These are phyloP conservation scores for Ursus arctos DNA, from an alignment of 2,113 vertebrate genomes.

Conservation along the genomic window DNA sequence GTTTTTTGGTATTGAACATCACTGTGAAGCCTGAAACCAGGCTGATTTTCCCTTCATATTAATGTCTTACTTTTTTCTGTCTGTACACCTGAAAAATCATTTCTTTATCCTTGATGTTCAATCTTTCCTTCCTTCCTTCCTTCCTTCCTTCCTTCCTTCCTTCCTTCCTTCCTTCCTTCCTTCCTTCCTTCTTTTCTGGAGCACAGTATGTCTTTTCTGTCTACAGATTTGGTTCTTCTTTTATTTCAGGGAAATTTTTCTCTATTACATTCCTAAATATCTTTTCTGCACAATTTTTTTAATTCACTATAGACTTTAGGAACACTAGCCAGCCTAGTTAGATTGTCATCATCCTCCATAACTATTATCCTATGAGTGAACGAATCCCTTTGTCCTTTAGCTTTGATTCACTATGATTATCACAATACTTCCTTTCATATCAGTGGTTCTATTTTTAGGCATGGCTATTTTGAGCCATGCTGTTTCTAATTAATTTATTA, in stretches of 20 bases:
- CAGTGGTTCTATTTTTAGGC: constrained; percentile 45
- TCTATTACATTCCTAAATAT: constrained; percentile 24
- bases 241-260: constrained; percentile 31
- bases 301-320: background rate
- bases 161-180: background rate
- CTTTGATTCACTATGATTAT: constrained; percentile 57
- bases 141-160: background rate
- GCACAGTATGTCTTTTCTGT: constrained; percentile 16
- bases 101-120: constrained; percentile 20
- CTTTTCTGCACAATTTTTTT: constrained; percentile 28
- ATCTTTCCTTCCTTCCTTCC: background rate
- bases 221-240: constrained; percentile 19
- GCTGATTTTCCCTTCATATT: constrained; percentile 43
- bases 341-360: constrained; percentile 28
- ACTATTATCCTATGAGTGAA: background rate
- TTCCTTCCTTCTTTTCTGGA: background rate
- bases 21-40: background rate
- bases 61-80: constrained; percentile 41
- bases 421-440: constrained; percentile 43
- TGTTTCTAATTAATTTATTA: constrained; percentile 55
- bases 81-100: background rate
- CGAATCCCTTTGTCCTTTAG: constrained; percentile 48
- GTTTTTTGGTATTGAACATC: constrained; percentile 50
- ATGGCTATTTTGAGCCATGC: background rate
- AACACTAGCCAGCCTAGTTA: background rate